phyloP scores from a whole-genome alignment of 2,113 vertebrate genomes.

The Pterocles orientalis region DNA sequence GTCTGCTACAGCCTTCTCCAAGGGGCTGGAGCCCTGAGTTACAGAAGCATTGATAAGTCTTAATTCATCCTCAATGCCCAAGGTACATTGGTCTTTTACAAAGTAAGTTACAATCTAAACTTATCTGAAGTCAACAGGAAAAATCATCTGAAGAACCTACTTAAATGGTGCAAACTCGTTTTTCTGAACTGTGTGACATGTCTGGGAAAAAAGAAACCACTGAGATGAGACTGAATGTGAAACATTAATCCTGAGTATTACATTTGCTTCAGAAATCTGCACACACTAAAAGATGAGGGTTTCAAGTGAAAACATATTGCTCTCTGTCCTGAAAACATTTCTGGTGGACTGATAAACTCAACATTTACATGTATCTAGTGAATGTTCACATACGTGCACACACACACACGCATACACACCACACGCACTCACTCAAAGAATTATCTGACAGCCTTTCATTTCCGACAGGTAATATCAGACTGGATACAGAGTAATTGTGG shows the following conservation, averaged over 20 bases:
- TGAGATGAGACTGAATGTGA: not conserved
- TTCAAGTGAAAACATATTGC: not conserved
- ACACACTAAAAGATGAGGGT: not conserved
- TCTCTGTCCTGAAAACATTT: not conserved
- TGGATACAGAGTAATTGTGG: not conserved
- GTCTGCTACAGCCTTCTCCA: not conserved
- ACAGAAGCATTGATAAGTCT: not conserved
- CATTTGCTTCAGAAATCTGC: not conserved
- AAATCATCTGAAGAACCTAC: not conserved
- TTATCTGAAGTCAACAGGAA: not conserved
- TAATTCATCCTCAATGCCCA: not conserved
- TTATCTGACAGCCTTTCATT: not conserved
- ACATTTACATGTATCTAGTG: not conserved
- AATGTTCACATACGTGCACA: not conserved
- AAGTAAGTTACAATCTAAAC: not conserved
- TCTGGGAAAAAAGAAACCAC: not conserved
- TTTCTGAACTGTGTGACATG: not conserved
- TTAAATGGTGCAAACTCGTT: not conserved
- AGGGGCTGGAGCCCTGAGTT: not conserved
- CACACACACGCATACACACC: accelerated
- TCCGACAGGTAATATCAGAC: not conserved
- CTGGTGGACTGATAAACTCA: not conserved
- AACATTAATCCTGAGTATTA: not conserved
- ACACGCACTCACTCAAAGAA: not conserved
- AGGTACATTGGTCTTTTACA: not conserved